Base-by-base conservation (phyloP, 2,797 vertebrate species). In the Coracias cyanogaster region DNA sequence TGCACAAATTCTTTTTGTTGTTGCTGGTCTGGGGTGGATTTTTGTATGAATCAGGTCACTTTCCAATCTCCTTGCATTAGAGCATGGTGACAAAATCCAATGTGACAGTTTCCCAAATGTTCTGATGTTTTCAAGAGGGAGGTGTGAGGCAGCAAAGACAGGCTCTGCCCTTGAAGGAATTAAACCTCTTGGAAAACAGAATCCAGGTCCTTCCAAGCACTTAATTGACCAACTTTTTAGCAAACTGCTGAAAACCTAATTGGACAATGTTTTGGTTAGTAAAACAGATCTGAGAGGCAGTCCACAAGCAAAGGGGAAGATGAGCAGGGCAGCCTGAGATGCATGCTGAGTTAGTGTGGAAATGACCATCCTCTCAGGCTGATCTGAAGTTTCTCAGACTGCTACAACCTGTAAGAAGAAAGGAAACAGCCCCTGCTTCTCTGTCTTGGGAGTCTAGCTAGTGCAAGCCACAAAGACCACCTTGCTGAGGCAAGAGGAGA, bases 81-180 rank as follows among this genome's bases (percentile, higher is more conserved):
- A 64, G 41, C n/a, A 37, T 11, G 4, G 39, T 72, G 89, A 86
- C 67, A 64, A 84, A 85, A 95, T 95, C 51, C 10, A 62, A 2
- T 25, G 70, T 86, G 95, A 89, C 85, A 93, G 67, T 52, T 96
- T 39, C 74, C 41, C 52, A 94, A 78, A 86, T 35, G 46, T 88
- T 90, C 61, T 41, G 20, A 1, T 69, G 37, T 41, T 81, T 84
- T 29, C 65, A 51, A 52, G 66, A 65, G 17, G 52, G 85, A 86
- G 25, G 66, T 89, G 58, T 72, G 31, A 87, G 65, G 61, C 58
- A 80, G 83, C 74, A 77, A 57, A 67, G 72, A 69, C 80, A 80
- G 35, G 17, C 55, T 73, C 37, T 94, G 62, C 65, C 65, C 72
- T 85, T n/a, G 58, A 57, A 90, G 69, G 76, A 90, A 84, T 92